A percentile compares a stretch with the other conserved stretches of the same genome.
These are phyloP conservation scores for Bubalus kerabau DNA, from an alignment of 2,113 vertebrate species.

Conservation along the genomic window DNA sequence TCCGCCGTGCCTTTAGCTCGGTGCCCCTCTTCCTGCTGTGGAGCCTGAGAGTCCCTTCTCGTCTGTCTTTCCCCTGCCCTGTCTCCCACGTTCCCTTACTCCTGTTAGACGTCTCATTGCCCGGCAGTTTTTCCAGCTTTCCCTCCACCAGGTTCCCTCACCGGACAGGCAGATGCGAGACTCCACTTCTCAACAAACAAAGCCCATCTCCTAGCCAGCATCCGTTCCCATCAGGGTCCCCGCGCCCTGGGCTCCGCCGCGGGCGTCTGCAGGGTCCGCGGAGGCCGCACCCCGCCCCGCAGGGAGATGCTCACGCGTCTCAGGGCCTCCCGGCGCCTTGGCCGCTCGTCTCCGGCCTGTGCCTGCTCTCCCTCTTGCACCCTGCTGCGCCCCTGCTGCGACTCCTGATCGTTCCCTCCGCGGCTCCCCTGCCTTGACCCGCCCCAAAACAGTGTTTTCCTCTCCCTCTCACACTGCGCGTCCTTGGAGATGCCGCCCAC, in stretches of 20 bases:
- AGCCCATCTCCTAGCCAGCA: rapidly evolving
- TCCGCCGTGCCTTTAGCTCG: background rate
- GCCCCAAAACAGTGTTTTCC: background rate
- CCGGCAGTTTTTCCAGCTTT: background rate
- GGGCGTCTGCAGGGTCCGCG: background rate
- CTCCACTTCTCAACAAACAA: background rate
- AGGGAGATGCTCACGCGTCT: rapidly evolving
- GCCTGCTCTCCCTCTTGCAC: background rate
- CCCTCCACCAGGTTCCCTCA: too few species aligned
- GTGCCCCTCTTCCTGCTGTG: rapidly evolving
- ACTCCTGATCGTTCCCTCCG: background rate
- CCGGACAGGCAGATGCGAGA: background rate
- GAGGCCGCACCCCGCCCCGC: background rate
- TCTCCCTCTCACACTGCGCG: rapidly evolving
- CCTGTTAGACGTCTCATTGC: background rate
- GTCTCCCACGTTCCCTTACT: background rate
- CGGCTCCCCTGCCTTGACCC: background rate
- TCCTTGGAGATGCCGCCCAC: background rate
- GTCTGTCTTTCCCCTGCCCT: background rate
- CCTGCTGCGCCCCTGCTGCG: background rate
- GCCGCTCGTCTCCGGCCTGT: rapidly evolving
- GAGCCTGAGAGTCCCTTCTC: background rate
- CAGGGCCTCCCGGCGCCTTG: background rate
- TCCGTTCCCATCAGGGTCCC: background rate
- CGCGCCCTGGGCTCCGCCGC: rapidly evolving